These are phyloP conservation scores for Hermetia illucens DNA, from an alignment of 1,140 invertebrate species.

Conservation along the genomic window DNA sequence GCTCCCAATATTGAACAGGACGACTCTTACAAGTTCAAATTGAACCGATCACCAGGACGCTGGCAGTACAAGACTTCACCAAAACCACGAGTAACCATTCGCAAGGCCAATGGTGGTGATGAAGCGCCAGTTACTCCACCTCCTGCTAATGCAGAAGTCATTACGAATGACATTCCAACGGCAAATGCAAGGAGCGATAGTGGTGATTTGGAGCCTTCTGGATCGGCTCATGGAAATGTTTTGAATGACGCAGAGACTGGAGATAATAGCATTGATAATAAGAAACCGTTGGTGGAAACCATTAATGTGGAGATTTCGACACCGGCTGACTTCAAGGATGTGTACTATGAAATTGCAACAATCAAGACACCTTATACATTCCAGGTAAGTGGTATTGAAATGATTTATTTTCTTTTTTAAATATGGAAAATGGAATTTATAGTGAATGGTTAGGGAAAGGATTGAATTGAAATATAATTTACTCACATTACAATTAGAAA, in stretches of 20 bases:
- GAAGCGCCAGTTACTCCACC: slow-evolving; percentile 14
- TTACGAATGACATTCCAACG: slow-evolving; percentile 10
- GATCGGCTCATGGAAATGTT: slow-evolving; percentile 44
- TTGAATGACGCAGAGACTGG: slow-evolving; percentile 37
- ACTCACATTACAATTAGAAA: too few species aligned
- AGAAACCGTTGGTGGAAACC: slow-evolving; percentile 53
- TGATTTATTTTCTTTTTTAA: background rate
- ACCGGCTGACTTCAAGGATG: slow-evolving; percentile 63
- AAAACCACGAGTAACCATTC: slow-evolving; percentile 68
- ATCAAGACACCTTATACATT: slow-evolving; percentile 80
- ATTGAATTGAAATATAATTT: too few species aligned
- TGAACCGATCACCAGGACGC: slow-evolving; percentile 59
- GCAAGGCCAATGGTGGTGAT: slow-evolving; percentile 48
- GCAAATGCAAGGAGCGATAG: slow-evolving; percentile 20
- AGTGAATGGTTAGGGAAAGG: too few species aligned
- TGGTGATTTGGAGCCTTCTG: slow-evolving; percentile 52
- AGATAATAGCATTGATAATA: slow-evolving; percentile 41
- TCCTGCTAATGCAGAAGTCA: slow-evolving; percentile 12
- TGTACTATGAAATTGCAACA: slow-evolving; percentile 77
- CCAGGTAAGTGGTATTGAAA: slow-evolving; percentile 44
- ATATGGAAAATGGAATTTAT: too few species aligned
- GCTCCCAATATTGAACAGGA: slow-evolving; percentile 37
- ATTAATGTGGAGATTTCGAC: slow-evolving; percentile 76
- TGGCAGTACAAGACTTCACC: slow-evolving; percentile 81
- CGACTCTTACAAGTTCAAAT: slow-evolving; percentile 54